These are phyloP conservation scores for Pandemis corylana DNA, from an alignment of 2,888 invertebrate genomes.

Conservation along the genomic window DNA sequence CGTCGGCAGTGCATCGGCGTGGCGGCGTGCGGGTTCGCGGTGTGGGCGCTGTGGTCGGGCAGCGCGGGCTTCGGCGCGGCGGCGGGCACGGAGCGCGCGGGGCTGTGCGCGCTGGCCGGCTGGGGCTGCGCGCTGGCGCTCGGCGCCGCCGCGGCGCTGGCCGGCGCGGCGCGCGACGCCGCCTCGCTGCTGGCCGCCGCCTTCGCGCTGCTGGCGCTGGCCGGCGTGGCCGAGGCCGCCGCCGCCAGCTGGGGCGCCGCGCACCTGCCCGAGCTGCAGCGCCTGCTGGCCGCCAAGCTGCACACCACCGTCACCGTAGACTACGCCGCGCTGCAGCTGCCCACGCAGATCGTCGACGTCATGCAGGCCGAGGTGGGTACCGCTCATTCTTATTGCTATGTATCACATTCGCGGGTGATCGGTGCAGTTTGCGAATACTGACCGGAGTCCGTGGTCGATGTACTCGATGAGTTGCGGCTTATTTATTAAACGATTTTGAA, in stretches of 20 bases:
- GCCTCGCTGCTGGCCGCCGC: slow-evolving; percentile 69
- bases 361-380: slow-evolving; percentile 67
- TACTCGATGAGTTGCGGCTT: no score
- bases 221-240: slow-evolving; percentile 72
- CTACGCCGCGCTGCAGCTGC: slow-evolving; percentile 65
- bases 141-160: slow-evolving; percentile 65
- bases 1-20: slow-evolving; percentile 62
- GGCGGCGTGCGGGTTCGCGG: slow-evolving; percentile 64
- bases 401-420: no score
- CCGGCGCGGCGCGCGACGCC: slow-evolving; percentile 62
- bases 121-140: slow-evolving; percentile 68
- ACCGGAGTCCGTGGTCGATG: no score
- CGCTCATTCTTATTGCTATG: neutral
- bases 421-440: no score
- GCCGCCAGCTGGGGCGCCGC: slow-evolving; percentile 76
- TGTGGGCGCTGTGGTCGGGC: slow-evolving; percentile 72
- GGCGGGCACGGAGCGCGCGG: slow-evolving; percentile 55
- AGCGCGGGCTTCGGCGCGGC: slow-evolving; percentile 15
- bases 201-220: slow-evolving; percentile 70
- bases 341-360: slow-evolving; percentile 70
- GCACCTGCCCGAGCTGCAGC: slow-evolving; percentile 68
- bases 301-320: slow-evolving; percentile 61
- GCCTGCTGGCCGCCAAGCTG: slow-evolving; percentile 53
- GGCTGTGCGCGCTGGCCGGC: slow-evolving; percentile 63
- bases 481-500: no score